Conservation (phyloP, 2,113 vertebrate genomes). For the Microcebus griseorufus region DNA sequence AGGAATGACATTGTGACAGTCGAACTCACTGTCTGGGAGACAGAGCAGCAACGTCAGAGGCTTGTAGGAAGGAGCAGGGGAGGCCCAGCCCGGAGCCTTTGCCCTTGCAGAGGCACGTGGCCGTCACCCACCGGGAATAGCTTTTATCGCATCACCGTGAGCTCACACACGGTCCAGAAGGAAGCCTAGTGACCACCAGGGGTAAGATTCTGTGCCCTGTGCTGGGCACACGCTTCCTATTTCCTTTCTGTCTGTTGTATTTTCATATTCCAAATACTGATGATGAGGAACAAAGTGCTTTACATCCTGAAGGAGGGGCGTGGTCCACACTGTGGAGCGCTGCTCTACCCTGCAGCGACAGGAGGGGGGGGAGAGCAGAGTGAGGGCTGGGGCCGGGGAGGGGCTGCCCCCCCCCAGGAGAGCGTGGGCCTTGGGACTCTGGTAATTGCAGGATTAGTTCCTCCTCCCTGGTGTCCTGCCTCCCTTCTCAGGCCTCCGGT, state of each 20-base stretch:
- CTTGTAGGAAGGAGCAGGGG: neutral
- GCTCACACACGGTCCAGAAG: neutral
- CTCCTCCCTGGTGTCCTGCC: neutral
- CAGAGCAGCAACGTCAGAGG: no score
- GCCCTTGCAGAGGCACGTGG: neutral
- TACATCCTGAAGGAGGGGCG: no score
- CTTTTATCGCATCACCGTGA: accelerated
- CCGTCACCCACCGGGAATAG: neutral
- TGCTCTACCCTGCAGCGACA: neutral
- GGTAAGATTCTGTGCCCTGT: neutral
- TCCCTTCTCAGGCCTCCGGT: neutral
- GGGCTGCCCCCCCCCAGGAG: neutral
- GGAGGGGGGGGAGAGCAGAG: neutral
- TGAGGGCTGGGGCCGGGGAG: no score
- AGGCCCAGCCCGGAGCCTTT: no score
- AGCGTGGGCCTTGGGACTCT: neutral
- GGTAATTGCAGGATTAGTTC: neutral
- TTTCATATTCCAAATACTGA: neutral
- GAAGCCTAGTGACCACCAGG: neutral
- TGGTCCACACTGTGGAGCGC: no score
- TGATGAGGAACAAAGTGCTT: no score
- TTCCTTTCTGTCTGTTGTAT: no score
- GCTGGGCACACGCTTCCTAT: neutral
- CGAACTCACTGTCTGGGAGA: no score
- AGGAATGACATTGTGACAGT: neutral